Evolutionary conservation across 2,797 vertebrate genomes (phyloP).

Genomic region (Enteromius paludinosus): DNA sequence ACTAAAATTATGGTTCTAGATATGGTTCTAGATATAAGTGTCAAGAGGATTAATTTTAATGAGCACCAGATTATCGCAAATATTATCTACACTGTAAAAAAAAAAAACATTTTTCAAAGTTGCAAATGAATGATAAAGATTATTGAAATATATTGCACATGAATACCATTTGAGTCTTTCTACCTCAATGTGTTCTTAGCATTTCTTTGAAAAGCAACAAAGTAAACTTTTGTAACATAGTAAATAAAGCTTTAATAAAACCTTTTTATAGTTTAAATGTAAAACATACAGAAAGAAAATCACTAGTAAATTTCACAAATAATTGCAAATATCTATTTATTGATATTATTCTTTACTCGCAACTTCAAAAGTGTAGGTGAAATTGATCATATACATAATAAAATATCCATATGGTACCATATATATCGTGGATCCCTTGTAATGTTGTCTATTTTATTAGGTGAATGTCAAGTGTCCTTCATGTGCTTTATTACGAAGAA

Average conservation of each 20-base stretch:
- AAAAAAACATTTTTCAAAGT: neutral
- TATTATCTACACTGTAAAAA: neutral
- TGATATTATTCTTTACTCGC: neutral
- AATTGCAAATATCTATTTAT: neutral
- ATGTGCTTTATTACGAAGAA: constrained; percentile 56
- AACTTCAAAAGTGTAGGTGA: neutral
- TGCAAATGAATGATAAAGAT: neutral
- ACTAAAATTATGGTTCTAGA: neutral
- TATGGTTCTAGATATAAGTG: neutral
- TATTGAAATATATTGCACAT: neutral
- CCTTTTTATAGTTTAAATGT: neutral
- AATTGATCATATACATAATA: neutral
- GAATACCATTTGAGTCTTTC: neutral
- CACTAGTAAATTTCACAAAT: neutral
- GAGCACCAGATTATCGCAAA: neutral
- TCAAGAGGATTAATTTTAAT: neutral
- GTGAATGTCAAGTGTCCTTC: constrained; percentile 51
- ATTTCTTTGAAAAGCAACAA: neutral
- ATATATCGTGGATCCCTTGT: neutral
- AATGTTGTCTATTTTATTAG: neutral
- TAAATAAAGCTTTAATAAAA: too few relatives aligned
- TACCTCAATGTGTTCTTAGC: neutral
- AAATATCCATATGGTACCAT: neutral
- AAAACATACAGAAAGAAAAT: neutral
- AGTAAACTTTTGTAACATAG: neutral